These are phyloP conservation scores for Notocelia uddmanniana DNA, from an alignment of 2,888 invertebrate genomes.

Conservation along the genomic window DNA sequence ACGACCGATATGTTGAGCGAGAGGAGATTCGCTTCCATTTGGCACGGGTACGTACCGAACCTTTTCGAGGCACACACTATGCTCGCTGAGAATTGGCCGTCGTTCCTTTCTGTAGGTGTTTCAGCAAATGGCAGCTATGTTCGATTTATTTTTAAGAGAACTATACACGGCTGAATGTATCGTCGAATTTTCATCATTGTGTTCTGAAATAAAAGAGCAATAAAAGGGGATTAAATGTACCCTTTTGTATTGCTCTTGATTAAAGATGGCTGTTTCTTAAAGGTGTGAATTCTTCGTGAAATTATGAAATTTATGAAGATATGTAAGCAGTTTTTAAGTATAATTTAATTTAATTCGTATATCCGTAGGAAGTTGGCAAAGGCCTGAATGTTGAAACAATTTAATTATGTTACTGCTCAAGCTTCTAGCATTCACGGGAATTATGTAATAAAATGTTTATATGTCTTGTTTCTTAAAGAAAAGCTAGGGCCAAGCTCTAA, in stretches of 20 bases:
- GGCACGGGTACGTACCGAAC: neutral
- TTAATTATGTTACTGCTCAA: conserved; percentile 52
- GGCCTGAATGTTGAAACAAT: conserved; percentile 37
- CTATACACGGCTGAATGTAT: neutral
- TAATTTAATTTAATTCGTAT: conserved; percentile 26
- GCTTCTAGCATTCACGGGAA: conserved; percentile 49
- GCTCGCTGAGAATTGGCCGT: neutral
- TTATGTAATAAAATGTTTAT: conserved; percentile 32
- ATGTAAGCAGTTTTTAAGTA: conserved; percentile 8
- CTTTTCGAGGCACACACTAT: neutral
- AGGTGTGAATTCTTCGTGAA: conserved; percentile 6
- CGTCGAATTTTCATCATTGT: neutral
- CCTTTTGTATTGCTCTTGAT: neutral
- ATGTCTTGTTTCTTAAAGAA: conserved; percentile 54
- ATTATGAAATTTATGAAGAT: conserved; percentile 3
- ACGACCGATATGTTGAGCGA: conserved; percentile 17
- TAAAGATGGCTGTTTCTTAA: neutral
- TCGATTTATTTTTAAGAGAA: conserved; percentile 4
- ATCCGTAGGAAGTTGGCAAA: conserved; percentile 7
- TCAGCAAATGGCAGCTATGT: conserved; percentile 17
- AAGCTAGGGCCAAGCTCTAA: conserved; percentile 61
- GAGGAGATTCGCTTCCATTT: conserved; percentile 4
- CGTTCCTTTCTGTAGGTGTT: neutral
- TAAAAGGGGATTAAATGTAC: neutral
- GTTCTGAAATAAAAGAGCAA: neutral